Base-by-base conservation (phyloP, 2,113 vertebrate genomes). In the Equus quagga region DNA sequence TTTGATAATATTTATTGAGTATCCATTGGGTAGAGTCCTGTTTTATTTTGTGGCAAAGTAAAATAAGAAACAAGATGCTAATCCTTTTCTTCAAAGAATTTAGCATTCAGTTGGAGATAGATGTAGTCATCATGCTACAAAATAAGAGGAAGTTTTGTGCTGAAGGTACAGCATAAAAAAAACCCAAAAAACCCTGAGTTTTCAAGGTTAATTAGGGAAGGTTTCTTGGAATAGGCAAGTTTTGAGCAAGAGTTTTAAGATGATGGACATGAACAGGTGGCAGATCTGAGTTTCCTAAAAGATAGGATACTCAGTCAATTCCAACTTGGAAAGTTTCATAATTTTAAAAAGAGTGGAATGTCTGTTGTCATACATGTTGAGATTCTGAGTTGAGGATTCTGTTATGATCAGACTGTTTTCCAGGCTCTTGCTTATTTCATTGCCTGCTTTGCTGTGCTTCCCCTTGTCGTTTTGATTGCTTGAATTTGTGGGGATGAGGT, bases 221-320 rank as follows among this genome's bases (percentile, higher is more conserved):
- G 1, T 88, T 83, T 95, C 51, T 92, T 83, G 26, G 62, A 88
- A 54, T 89, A 82, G 65, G 17, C 33, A 82, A 87, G 46, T 58
- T 70, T 81, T 76, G 46, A 94, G 81, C 41, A 69, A 91, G 7
- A 5, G 56, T 87, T 96, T 73, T 75, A 90, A 97, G 64, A 80
- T 75, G 62, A 49, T 70, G n/a, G 13, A 46, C 28, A 12, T 84
- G 81, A 96, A 31, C 64, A 96, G 44, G 82, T 95, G 56, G 64
- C 41, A 75, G 49, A 23, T 79, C 75, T 46, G 31, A 51, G 49
- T 95, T 93, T 79, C 69, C 81, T 83, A 6, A 49, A 95, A 72
- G 44, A 46, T 54, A 31, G 17, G 79, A 1, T 75, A 51, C 28
- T 65, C 46, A 44, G 56, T 60, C 28, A 26, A 41, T 69, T 78